phyloP scores from a whole-genome alignment of 2,888 invertebrate species.

The Beris chalybata region DNA sequence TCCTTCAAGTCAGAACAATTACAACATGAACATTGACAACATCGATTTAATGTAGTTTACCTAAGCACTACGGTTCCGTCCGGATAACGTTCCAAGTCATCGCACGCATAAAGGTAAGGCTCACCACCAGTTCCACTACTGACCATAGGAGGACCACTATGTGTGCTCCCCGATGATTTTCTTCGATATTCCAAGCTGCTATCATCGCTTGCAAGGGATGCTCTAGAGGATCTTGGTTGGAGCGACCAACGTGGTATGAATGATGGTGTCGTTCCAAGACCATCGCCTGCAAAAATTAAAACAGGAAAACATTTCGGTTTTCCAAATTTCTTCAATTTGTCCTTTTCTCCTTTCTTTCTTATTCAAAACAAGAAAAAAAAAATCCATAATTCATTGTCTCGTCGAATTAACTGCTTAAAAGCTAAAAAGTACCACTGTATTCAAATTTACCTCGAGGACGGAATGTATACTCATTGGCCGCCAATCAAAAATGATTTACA shows the following conservation, averaged over 20 bases:
- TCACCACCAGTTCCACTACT: constrained; percentile 36
- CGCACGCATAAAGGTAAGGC: constrained; percentile 49
- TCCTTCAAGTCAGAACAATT: constrained; percentile 50
- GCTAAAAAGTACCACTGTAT: no score
- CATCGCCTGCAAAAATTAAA: constrained; percentile 36
- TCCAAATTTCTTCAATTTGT: neutral
- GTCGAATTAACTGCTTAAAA: no score
- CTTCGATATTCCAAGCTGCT: constrained; percentile 51
- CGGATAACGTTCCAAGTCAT: constrained; percentile 59
- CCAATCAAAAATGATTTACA: no score
- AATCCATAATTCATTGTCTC: no score
- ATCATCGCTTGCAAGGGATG: constrained; percentile 58
- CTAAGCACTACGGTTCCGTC: constrained; percentile 66
- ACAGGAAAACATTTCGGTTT: neutral
- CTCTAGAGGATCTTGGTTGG: constrained; percentile 54
- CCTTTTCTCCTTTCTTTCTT: no score
- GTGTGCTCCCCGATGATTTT: constrained; percentile 54
- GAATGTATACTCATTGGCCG: no score
- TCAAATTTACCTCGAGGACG: no score
- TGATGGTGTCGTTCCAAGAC: constrained; percentile 26
- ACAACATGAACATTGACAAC: neutral
- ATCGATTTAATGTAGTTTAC: constrained; percentile 52
- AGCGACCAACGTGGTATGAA: constrained; percentile 37
- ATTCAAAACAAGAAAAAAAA: no score
- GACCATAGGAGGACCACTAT: constrained; percentile 38